phyloP scores from a whole-genome alignment of 2,888 invertebrate species.

The Flexamia atlantica region DNA sequence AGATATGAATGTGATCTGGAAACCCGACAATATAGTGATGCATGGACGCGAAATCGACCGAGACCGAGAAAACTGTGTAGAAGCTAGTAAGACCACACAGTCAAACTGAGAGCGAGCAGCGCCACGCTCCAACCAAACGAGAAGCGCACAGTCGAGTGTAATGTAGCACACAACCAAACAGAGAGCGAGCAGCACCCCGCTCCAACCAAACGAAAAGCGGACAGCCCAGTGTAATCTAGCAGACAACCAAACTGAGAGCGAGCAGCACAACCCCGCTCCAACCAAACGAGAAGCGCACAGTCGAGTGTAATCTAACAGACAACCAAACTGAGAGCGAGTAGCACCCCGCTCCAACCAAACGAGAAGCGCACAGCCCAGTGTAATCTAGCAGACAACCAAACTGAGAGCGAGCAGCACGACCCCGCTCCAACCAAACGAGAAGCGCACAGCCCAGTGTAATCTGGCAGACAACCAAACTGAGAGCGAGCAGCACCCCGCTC shows the following conservation, averaged over 20 bases:
- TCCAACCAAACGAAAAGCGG: neutral
- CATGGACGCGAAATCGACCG: too few relatives aligned
- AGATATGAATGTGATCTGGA: too few relatives aligned
- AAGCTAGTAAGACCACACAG: too few relatives aligned
- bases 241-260: too few relatives aligned
- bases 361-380: neutral
- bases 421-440: neutral
- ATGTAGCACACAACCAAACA: conserved; percentile 17
- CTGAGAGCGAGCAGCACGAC: neutral
- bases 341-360: neutral
- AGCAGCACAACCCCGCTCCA: neutral
- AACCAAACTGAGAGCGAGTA: neutral
- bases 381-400: neutral
- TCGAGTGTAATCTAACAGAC: conserved; percentile 30
- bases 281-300: neutral
- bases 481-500: neutral
- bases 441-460: conserved; percentile 12
- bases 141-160: conserved; percentile 9
- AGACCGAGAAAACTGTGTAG: too few relatives aligned
- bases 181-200: too few relatives aligned
- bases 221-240: conserved; percentile 23
- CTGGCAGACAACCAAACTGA: neutral
- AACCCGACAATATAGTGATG: too few relatives aligned
- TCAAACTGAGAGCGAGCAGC: too few relatives aligned
- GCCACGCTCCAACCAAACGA: neutral